Conservation (phyloP, 2,113 vertebrate species). For the Proterorhinus semilunaris region DNA sequence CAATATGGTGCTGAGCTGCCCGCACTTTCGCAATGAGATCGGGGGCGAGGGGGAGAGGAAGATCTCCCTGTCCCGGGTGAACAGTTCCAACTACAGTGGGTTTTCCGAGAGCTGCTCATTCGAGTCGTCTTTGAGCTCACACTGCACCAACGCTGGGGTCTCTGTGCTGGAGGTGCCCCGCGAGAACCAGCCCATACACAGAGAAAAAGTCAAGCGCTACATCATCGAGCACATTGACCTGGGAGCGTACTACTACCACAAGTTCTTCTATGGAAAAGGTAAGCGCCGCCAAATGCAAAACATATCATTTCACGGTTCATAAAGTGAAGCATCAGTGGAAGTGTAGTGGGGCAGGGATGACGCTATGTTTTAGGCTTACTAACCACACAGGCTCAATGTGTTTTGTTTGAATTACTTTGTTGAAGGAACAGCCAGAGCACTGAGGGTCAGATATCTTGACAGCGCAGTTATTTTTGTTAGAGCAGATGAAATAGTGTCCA, state of each 20-base stretch:
- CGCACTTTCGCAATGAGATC: slow-evolving; percentile 94
- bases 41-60: slow-evolving; percentile 92
- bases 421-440: slow-evolving; percentile 26
- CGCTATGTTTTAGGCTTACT: slow-evolving; percentile 12
- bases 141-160: slow-evolving; percentile 96
- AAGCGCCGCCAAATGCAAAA: slow-evolving; percentile 42
- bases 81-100: slow-evolving; percentile 80
- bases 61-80: slow-evolving; percentile 90
- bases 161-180: slow-evolving; percentile 94
- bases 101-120: slow-evolving; percentile 92
- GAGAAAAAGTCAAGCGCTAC: slow-evolving; percentile 97
- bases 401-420: slow-evolving; percentile 14
- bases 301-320: not conserved
- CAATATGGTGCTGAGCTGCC: slow-evolving; percentile 85
- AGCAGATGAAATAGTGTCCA: slow-evolving; percentile 44
- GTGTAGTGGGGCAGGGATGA: slow-evolving; percentile 9
- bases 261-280: slow-evolving; percentile 97
- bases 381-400: slow-evolving; percentile 22
- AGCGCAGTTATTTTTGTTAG: slow-evolving; percentile 53
- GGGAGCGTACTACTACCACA: slow-evolving; percentile 96
- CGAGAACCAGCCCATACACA: slow-evolving; percentile 92
- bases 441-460: slow-evolving; percentile 49
- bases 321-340: slow-evolving; percentile 2
- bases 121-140: slow-evolving; percentile 93
- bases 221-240: slow-evolving; percentile 98